These are phyloP conservation scores for Solea solea DNA, from an alignment of 2,113 vertebrate species.

Conservation along the genomic window DNA sequence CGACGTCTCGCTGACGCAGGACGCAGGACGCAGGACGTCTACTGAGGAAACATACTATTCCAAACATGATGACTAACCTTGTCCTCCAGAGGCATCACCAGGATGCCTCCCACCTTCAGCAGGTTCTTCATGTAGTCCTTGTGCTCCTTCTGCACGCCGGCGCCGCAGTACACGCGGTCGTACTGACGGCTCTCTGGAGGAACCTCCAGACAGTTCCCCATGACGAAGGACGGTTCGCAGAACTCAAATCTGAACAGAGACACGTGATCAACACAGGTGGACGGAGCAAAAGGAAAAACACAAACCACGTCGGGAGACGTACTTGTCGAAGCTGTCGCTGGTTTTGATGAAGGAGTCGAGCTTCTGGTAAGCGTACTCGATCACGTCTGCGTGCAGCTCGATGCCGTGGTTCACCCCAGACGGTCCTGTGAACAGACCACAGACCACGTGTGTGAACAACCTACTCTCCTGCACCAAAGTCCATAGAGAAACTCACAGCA, in stretches of 20 bases:
- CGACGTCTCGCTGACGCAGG: too few relatives aligned
- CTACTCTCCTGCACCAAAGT: too few relatives aligned
- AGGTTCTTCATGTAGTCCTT: slow-evolving; percentile 97
- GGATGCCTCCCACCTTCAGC: slow-evolving; percentile 93
- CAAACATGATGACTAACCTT: slow-evolving; percentile 79
- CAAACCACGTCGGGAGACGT: slow-evolving; percentile 39
- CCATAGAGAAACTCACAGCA: too few relatives aligned
- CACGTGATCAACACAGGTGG: not conserved
- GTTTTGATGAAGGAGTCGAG: slow-evolving; percentile 95
- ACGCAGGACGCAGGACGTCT: too few relatives aligned
- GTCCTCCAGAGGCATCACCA: slow-evolving; percentile 97
- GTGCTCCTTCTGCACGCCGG: slow-evolving; percentile 94
- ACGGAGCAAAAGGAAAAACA: not conserved
- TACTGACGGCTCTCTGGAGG: slow-evolving; percentile 91
- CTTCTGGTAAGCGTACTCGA: slow-evolving; percentile 94
- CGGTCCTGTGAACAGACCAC: slow-evolving; percentile 81
- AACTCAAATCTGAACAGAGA: slow-evolving; percentile 90
- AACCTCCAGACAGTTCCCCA: slow-evolving; percentile 95
- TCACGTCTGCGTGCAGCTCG: slow-evolving; percentile 93
- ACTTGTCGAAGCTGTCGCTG: slow-evolving; percentile 97
- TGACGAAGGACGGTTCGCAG: slow-evolving; percentile 94
- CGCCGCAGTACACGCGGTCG: slow-evolving; percentile 95
- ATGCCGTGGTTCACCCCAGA: slow-evolving; percentile 96
- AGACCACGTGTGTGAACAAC: too few relatives aligned
- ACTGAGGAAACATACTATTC: too few relatives aligned